Conservation (phyloP, 2,888 invertebrate species). For the Drosophila koepferae region DNA sequence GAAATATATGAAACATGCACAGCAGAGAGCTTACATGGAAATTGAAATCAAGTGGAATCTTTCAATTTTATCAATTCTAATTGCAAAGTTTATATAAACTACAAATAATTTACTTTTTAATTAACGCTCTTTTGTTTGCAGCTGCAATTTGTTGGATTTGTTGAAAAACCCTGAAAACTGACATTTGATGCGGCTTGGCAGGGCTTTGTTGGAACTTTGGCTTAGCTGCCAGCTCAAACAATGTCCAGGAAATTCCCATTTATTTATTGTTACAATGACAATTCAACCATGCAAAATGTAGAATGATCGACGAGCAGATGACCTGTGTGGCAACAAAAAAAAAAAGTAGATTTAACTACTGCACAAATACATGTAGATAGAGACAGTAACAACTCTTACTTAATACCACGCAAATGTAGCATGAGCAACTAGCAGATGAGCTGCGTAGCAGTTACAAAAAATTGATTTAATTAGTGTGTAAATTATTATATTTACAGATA, state of each 20-base stretch:
- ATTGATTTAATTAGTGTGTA: neutral
- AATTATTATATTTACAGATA: neutral
- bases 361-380: too few relatives aligned
- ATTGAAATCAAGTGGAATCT: neutral
- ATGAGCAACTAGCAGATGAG: too few relatives aligned
- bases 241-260: slow-evolving; percentile 64
- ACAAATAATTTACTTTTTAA: slow-evolving; percentile 7
- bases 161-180: slow-evolving; percentile 2
- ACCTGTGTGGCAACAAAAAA: neutral
- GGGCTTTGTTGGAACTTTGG: slow-evolving; percentile 6
- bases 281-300: slow-evolving; percentile 22
- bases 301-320: slow-evolving; percentile 4
- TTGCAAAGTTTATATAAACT: neutral
- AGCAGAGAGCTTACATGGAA: neutral
- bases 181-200: slow-evolving; percentile 2
- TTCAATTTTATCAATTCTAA: neutral
- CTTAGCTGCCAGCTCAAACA: slow-evolving; percentile 43
- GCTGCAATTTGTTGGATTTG: slow-evolving; percentile 9
- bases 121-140: slow-evolving; percentile 7
- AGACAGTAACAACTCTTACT: too few relatives aligned
- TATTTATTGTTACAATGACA: slow-evolving; percentile 40
- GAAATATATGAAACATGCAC: neutral
- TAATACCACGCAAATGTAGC: too few relatives aligned
- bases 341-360: too few relatives aligned
- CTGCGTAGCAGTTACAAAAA: neutral